phyloP scores from a whole-genome alignment of 2,888 invertebrate genomes.

The Idaea biselata region DNA sequence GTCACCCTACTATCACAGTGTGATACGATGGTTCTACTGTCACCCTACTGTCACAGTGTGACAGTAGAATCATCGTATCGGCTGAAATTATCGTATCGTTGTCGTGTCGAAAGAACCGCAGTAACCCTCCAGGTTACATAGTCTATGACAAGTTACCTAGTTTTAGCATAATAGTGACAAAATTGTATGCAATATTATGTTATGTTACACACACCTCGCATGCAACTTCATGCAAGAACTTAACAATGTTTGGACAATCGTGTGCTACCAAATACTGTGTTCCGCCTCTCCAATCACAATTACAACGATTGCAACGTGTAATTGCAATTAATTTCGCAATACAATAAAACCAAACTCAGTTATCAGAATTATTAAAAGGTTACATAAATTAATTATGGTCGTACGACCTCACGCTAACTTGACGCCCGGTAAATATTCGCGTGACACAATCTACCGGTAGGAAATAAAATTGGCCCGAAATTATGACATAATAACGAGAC shows the following conservation, averaged over 20 bases:
- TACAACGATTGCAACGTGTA: not conserved
- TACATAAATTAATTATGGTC: not conserved
- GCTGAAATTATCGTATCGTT: no score
- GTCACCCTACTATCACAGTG: no score
- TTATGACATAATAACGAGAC: slow-evolving; percentile 23
- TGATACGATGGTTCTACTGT: no score
- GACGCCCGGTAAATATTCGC: slow-evolving; percentile 9
- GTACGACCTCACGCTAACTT: not conserved
- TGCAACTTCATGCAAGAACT: not conserved
- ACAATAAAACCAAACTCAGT: not conserved
- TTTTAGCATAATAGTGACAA: not conserved
- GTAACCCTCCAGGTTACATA: no score
- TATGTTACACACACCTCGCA: not conserved
- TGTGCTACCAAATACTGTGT: not conserved
- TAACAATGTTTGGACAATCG: not conserved
- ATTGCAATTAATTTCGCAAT: not conserved
- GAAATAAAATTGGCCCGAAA: slow-evolving; percentile 17
- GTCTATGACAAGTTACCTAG: not conserved
- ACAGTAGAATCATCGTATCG: no score
- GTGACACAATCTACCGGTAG: slow-evolving; percentile 29
- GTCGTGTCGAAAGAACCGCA: no score
- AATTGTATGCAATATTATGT: not conserved
- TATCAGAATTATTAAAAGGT: not conserved
- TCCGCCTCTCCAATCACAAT: not conserved
- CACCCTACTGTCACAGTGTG: no score